Percentiles rank a stretch among this genome's conserved stretches.
Conservation (phyloP, 2,888 invertebrate species). For the Sepiola atlantica region DNA sequence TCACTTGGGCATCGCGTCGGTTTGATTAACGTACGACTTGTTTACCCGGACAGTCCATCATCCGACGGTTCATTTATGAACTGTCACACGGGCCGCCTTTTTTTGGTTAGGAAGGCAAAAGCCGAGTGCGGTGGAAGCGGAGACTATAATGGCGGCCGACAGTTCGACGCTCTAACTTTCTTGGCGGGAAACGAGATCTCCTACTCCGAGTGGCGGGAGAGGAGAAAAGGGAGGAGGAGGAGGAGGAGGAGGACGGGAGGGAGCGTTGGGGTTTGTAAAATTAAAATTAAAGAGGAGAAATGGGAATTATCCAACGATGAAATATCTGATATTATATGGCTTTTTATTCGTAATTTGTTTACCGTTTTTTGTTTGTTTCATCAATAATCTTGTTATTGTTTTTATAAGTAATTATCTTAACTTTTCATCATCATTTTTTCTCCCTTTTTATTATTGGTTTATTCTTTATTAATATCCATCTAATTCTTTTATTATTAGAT, state of each 20-base stretch:
- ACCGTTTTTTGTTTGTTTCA: neutral
- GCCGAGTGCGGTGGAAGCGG: neutral
- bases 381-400: neutral
- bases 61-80: neutral
- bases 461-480: neutral
- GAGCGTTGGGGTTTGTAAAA: neutral
- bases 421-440: neutral
- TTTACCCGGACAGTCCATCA: slow-evolving; percentile 12
- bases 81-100: slow-evolving; percentile 20
- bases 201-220: neutral
- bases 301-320: neutral
- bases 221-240: neutral
- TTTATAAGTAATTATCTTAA: neutral
- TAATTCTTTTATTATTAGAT: neutral
- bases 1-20: slow-evolving; percentile 32
- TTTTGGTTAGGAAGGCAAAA: neutral
- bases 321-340: neutral
- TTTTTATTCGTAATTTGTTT: neutral
- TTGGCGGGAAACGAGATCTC: slow-evolving; percentile 32
- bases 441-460: too few species aligned
- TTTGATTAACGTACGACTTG: slow-evolving; percentile 32
- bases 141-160: neutral
- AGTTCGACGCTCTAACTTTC: neutral
- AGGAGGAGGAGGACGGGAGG: too few species aligned
- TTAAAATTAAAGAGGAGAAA: slow-evolving; percentile 13